phyloP scores from a whole-genome alignment of 1,140 invertebrate genomes.

The Papilio xuthus region DNA sequence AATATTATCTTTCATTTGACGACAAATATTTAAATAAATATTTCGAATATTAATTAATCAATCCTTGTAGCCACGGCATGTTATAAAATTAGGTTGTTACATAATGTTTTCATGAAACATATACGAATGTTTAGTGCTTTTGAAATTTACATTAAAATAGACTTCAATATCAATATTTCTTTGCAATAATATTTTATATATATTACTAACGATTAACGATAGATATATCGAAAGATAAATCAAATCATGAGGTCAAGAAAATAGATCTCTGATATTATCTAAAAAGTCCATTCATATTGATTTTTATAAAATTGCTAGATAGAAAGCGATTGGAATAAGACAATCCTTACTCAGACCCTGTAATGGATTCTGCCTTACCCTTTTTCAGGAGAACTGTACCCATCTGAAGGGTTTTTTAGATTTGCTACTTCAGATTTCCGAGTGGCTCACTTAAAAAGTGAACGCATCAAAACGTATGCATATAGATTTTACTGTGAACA shows the following conservation, averaged over 20 bases:
- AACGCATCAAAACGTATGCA: constrained; percentile 6
- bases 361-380: background rate
- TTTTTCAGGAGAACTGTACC: background rate
- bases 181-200: no score
- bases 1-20: constrained; percentile 50
- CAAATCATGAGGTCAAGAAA: no score
- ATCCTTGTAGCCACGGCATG: background rate
- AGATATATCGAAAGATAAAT: no score
- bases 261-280: no score
- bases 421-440: background rate
- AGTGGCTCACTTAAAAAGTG: constrained; percentile 17
- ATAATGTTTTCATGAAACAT: no score
- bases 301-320: background rate
- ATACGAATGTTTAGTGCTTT: no score
- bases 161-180: no score
- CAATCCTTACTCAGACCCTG: background rate
- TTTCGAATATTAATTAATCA: background rate
- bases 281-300: no score
- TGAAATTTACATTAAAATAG: no score
- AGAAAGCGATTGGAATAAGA: background rate
- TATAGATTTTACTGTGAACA: constrained; percentile 10
- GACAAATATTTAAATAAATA: constrained; percentile 50
- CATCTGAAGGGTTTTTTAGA: background rate
- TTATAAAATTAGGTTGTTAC: background rate
- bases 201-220: no score